Base-by-base conservation (phyloP, 2,888 invertebrate genomes). In the Apamea crenata region DNA sequence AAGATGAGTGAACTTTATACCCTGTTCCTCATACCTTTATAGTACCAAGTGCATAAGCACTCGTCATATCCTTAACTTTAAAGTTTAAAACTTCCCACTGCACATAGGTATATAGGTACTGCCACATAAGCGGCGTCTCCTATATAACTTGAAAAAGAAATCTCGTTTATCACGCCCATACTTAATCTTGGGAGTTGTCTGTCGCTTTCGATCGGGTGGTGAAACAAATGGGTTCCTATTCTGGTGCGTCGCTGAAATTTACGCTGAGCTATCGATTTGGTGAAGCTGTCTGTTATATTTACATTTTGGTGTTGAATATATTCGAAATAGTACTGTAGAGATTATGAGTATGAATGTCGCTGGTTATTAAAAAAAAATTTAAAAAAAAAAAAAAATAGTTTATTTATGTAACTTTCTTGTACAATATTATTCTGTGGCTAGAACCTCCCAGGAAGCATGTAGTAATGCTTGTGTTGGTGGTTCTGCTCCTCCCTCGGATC, bases 101-200 rank as follows among this genome's bases (percentile, higher is more conserved):
- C 50, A 77, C 44, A 74, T 59, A 63, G 72, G 36, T 32, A 50
- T 32, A 25, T 78, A 83, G 36, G 72, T 69, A 29, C 56, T 61
- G 67, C 50, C 65, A 74, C 50, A 68, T 69, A 74, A 67, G 68
- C 70, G 29, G 56, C 72, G 61, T 74, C 69, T 76, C 47, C 68
- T 70, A 47, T 16, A 32, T 75, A 79, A 79, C 74, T 84, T 81
- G 77, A 65, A 88, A 50, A 91, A 91, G 89, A 91, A 92, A 91
- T 86, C 87, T 88, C 91, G 92, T 93, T 93, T 92, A 90, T 93
- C 92, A 93, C 88, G 80, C 50, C 86, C 81, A 88, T 89, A 90
- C 89, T 91, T 92, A 92, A 93, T 93, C 92, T 92, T 90, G 87
- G 87, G 90, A 89, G 89, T 87, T 90, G 90, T 86, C 88, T 84